A percentile compares a stretch with the other conserved stretches of the same genome.
These are phyloP conservation scores for Anagrus nilaparvatae DNA, from an alignment of 1,140 invertebrate species.

Conservation along the genomic window DNA sequence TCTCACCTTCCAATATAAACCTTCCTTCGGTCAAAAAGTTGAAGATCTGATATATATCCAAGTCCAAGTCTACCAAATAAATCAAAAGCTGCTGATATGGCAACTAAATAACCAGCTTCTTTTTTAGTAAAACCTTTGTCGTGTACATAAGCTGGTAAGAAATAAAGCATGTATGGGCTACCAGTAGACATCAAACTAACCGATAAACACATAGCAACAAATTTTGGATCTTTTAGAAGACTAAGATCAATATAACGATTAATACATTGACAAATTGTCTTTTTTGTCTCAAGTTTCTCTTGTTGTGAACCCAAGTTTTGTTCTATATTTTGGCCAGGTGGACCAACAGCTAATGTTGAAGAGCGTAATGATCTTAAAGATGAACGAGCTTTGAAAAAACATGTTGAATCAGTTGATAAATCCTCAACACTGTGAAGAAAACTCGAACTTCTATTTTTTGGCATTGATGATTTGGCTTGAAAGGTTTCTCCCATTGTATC, in stretches of 20 bases:
- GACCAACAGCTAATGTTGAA: conserved; percentile 28
- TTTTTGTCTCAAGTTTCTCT: not conserved
- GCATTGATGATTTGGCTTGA: conserved; percentile 45
- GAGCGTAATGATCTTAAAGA: conserved; percentile 33
- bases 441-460: conserved; percentile 55
- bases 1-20: conserved; percentile 57
- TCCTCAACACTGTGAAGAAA: conserved; percentile 63
- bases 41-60: conserved; percentile 60
- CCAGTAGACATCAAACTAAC: conserved; percentile 66
- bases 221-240: conserved; percentile 55
- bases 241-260: conserved; percentile 54
- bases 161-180: conserved; percentile 64
- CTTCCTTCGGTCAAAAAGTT: conserved; percentile 58
- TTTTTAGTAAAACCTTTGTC: conserved; percentile 56
- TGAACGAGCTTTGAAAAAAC: conserved; percentile 56
- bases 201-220: conserved; percentile 59
- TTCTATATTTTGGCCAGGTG: conserved; percentile 22
- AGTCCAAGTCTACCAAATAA: conserved; percentile 56
- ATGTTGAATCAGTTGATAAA: conserved; percentile 61
- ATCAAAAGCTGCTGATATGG: conserved; percentile 60
- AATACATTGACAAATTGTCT: not conserved
- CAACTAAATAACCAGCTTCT: conserved; percentile 59
- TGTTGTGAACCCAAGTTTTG: not conserved
- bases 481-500: conserved; percentile 47
- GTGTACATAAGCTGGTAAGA: conserved; percentile 60